Conservation (phyloP, 2,113 vertebrate species). For the Eublepharis macularius region DNA sequence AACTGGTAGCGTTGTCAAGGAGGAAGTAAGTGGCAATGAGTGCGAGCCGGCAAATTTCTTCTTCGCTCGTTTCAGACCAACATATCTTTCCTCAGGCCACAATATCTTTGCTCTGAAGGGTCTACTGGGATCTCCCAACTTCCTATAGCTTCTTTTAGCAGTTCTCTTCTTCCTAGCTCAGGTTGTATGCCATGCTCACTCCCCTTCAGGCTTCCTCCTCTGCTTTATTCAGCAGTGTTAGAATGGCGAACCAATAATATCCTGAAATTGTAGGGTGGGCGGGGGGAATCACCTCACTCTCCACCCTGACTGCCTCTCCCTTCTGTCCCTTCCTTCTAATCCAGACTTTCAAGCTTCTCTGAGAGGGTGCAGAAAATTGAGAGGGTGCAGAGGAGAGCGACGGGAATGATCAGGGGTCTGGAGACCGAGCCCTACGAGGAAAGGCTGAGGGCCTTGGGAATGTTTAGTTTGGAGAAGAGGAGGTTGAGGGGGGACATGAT, state of each 20-base stretch:
- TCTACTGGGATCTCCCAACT: neutral
- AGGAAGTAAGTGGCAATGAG: too few relatives aligned
- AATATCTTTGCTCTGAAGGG: conserved; percentile 48
- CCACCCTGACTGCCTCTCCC: neutral
- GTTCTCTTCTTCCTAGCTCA: conserved; percentile 35
- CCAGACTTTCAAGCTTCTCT: conserved; percentile 32
- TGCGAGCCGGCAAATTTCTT: too few relatives aligned
- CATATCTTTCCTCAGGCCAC: too few relatives aligned
- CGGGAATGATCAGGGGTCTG: too few relatives aligned
- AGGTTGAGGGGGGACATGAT: too few relatives aligned
- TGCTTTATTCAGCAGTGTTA: neutral
- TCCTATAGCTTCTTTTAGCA: neutral
- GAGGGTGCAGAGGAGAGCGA: too few relatives aligned
- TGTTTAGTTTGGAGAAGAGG: too few relatives aligned
- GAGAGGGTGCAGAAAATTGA: too few relatives aligned
- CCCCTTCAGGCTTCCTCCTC: conserved; percentile 6
- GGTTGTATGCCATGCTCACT: conserved; percentile 56
- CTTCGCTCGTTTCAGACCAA: too few relatives aligned
- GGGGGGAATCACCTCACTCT: neutral
- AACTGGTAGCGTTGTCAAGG: too few relatives aligned
- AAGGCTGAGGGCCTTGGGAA: too few relatives aligned
- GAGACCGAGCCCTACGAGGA: too few relatives aligned
- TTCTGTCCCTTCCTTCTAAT: neutral
- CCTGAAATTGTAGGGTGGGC: neutral
- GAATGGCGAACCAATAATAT: neutral